Evolutionary conservation across 2,797 vertebrate genomes (phyloP).

Genomic region (Sternotherus odoratus): DNA sequence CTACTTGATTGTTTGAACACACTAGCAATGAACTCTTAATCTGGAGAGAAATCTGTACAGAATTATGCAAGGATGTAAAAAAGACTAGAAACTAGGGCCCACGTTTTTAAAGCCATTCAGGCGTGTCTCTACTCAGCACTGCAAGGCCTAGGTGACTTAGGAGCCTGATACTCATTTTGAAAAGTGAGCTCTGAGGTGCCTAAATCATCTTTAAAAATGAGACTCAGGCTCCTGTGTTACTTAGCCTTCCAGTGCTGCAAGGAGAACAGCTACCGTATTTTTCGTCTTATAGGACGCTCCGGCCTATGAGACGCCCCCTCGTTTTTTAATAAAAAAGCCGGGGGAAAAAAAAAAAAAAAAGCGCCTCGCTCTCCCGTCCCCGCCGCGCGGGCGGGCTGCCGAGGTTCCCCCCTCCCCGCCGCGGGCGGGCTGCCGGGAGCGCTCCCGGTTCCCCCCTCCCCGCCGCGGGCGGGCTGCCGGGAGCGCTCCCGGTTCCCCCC

Average conservation of each 20-base stretch:
- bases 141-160: neutral
- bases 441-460: no score
- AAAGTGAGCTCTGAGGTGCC: neutral
- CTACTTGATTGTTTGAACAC: neutral
- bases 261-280: no score
- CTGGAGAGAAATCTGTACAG: neutral
- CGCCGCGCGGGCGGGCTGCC: no score
- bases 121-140: neutral
- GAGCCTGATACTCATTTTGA: neutral
- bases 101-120: neutral
- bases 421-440: no score
- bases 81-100: neutral
- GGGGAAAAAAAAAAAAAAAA: no score
- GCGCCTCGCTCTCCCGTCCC: no score
- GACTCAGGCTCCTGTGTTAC: neutral
- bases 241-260: neutral
- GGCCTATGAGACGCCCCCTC: no score
- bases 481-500: no score
- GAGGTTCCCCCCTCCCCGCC: no score
- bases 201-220: neutral
- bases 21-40: conserved; percentile 49
- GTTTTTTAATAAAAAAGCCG: no score
- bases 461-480: no score
- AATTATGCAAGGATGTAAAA: neutral
- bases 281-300: no score